phyloP scores from a whole-genome alignment of 2,797 vertebrate genomes.

The Synaphobranchus kaupii region DNA sequence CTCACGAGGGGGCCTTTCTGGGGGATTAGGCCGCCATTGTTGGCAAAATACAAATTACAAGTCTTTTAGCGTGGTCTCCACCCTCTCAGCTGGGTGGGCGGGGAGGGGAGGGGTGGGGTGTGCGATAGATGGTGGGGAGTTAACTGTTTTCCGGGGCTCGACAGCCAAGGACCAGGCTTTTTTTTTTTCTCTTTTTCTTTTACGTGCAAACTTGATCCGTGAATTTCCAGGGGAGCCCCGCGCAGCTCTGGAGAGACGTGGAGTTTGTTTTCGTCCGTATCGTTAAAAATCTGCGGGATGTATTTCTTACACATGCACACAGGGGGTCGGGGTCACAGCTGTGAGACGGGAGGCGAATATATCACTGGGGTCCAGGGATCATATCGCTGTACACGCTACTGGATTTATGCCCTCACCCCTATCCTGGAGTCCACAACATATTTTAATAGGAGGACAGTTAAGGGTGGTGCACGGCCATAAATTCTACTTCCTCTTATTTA shows the following conservation, averaged over 20 bases:
- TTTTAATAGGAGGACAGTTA: background rate
- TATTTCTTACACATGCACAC: background rate
- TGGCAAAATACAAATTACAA: constrained; percentile 95
- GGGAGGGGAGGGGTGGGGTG: background rate
- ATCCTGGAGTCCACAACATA: background rate
- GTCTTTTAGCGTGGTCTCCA: constrained; percentile 76
- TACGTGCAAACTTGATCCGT: background rate
- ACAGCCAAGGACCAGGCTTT: background rate
- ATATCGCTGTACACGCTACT: background rate
- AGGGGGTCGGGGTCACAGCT: constrained; percentile 6
- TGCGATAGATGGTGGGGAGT: constrained; percentile 37
- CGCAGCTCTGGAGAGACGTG: background rate
- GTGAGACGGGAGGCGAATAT: background rate
- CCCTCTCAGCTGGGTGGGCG: constrained; percentile 57
- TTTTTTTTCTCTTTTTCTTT: background rate
- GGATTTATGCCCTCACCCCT: background rate
- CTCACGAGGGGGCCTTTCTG: constrained; percentile 73
- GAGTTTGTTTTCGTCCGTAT: background rate
- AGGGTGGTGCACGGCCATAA: background rate
- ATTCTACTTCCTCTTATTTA: constrained; percentile 4
- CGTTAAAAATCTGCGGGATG: background rate
- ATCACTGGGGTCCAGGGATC: background rate
- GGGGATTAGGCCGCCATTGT: constrained; percentile 89
- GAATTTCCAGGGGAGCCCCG: background rate
- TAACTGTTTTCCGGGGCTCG: constrained; percentile 41